Evolutionary conservation across 2,888 invertebrate species (phyloP).

Genomic region (Zelleria hepariella): DNA sequence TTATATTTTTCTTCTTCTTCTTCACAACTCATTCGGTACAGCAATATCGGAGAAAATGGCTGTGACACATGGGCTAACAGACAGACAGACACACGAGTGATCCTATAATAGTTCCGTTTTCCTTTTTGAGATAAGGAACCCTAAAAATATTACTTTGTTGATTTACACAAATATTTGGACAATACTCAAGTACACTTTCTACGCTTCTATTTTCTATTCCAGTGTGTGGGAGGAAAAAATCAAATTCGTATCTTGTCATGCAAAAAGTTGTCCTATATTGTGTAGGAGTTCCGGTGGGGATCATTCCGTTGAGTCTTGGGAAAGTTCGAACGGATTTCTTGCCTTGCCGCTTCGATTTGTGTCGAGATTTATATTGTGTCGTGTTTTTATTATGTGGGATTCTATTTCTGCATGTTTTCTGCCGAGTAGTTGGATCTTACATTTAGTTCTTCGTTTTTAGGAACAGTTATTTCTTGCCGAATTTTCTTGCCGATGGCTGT

Average conservation of each 20-base stretch:
- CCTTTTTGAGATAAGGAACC: too few relatives aligned
- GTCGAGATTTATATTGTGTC: conserved; percentile 1
- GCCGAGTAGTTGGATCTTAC: not conserved
- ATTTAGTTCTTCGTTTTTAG: too few relatives aligned
- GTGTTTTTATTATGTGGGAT: not conserved
- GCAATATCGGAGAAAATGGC: too few relatives aligned
- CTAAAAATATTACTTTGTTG: too few relatives aligned
- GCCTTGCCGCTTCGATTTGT: not conserved
- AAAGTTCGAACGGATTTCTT: not conserved
- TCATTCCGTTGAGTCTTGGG: conserved; percentile 12
- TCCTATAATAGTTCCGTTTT: too few relatives aligned
- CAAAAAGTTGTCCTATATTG: conserved; percentile 25
- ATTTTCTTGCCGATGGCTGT: too few relatives aligned
- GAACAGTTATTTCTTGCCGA: too few relatives aligned
- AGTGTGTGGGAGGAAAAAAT: conserved; percentile 21
- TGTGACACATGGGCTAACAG: too few relatives aligned
- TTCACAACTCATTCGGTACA: too few relatives aligned
- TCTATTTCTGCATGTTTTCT: not conserved
- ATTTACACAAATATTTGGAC: too few relatives aligned
- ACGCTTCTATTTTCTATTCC: not conserved
- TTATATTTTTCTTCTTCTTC: too few relatives aligned
- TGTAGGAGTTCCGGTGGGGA: conserved; percentile 18
- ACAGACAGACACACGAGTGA: too few relatives aligned
- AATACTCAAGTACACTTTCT: not conserved
- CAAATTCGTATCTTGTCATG: conserved; percentile 23